These are phyloP conservation scores for Biston stratarius DNA, from an alignment of 2,888 invertebrate species.

Conservation along the genomic window DNA sequence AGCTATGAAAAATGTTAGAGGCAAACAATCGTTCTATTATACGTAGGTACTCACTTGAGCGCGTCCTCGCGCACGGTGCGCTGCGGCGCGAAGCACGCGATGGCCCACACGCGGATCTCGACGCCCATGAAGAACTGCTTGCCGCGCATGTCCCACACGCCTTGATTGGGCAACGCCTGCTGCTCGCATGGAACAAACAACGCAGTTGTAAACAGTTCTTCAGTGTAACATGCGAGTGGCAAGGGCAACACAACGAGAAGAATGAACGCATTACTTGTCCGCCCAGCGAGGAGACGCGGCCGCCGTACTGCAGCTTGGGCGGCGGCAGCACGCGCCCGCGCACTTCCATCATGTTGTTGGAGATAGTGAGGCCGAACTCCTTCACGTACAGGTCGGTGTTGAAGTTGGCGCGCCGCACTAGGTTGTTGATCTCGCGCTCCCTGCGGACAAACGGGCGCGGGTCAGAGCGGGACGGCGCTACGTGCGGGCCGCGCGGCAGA, in stretches of 20 bases:
- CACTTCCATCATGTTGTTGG: constrained; percentile 99
- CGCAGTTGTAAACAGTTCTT: constrained; percentile 12
- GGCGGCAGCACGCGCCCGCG: constrained; percentile 99
- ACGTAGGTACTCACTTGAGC: constrained; percentile 87
- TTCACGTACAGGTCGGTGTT: constrained; percentile 99
- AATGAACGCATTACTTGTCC: constrained; percentile 87
- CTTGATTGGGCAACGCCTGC: constrained; percentile 99
- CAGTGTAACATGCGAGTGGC: neutral
- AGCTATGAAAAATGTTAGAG: no score
- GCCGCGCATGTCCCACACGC: constrained; percentile 99
- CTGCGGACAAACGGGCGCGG: constrained; percentile 64
- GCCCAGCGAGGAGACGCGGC: constrained; percentile 95
- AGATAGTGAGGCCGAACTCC: constrained; percentile 99
- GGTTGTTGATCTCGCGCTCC: constrained; percentile 99
- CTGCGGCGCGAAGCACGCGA: constrained; percentile 99
- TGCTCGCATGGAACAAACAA: constrained; percentile 69
- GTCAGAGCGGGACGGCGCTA: constrained; percentile 1
- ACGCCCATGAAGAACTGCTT: constrained; percentile 99
- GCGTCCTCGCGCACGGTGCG: constrained; percentile 99
- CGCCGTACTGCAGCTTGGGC: constrained; percentile 99
- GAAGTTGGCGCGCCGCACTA: constrained; percentile 99
- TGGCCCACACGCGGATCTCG: constrained; percentile 99
- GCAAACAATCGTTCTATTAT: no score
- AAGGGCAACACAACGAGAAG: neutral
- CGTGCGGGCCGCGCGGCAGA: neutral